Conservation (phyloP, 2,113 vertebrate genomes). For the Oreotrochilus melanogaster region DNA sequence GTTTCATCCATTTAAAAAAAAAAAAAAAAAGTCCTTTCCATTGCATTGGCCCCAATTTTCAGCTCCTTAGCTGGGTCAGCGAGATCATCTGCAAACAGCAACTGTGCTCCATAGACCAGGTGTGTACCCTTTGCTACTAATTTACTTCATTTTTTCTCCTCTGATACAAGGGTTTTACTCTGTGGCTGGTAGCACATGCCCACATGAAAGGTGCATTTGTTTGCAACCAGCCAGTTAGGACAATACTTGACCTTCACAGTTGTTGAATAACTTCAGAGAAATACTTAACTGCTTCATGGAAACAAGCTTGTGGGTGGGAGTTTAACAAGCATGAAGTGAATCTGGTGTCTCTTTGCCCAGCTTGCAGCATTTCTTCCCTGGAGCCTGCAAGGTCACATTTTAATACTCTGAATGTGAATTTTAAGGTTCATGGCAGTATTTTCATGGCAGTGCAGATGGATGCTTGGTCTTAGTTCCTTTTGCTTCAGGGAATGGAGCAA, state of each 20-base stretch:
- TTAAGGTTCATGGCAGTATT: not conserved
- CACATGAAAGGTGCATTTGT: not conserved
- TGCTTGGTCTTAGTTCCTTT: not conserved
- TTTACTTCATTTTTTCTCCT: not conserved
- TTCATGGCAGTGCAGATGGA: not conserved
- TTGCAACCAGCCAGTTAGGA: not conserved
- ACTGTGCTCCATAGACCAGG: not conserved
- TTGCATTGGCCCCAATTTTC: not conserved
- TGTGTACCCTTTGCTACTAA: not conserved
- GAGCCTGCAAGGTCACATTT: not conserved
- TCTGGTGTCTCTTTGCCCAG: not conserved
- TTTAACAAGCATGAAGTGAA: not conserved
- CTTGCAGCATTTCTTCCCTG: not conserved
- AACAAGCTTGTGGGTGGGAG: not conserved
- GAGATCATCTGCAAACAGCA: not conserved
- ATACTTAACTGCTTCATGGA: not conserved
- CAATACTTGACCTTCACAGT: conserved; percentile 40
- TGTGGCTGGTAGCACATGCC: not conserved
- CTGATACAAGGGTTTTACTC: not conserved
- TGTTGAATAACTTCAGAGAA: conserved; percentile 36
- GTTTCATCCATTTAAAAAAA: conserved; percentile 14
- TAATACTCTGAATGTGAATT: not conserved
- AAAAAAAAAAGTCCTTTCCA: not conserved
- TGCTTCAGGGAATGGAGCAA: not conserved
- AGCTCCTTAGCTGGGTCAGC: not conserved